Evolutionary conservation across 2,113 vertebrate species (phyloP), one percentile per base, ranked within the genome.

Genomic region (Chlorocebus sabaeus): DNA sequence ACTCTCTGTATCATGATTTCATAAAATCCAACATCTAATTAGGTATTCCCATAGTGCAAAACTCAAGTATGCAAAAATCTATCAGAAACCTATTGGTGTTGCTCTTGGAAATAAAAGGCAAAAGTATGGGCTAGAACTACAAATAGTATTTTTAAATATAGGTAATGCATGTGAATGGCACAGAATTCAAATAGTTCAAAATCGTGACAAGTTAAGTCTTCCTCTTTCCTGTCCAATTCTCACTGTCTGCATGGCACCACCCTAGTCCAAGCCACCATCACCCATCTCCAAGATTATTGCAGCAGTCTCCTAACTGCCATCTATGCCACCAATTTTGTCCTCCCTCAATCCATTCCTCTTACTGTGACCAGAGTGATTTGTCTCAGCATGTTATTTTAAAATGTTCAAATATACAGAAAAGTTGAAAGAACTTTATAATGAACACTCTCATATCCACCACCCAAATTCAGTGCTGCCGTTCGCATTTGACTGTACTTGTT

Each of bases 61-160:
- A 45, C 32, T 30, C 11, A 72, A 25, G 4, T 50, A 76, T 52
- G 20, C 38, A 10, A 10, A 96, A 82, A n/a, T 89, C 68, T 6
- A 48, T 57, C 20, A 73, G 82, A 89, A 95, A 72, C 17, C 50
- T 90, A 25, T 79, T 67, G 32, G 30, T n/a, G 14, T 67, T 94
- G n/a, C 18, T 97, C 23, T 95, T 75, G 76, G 59, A 90, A 95
- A 86, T 75, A 80, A 93, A 96, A 83, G 76, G 6, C 5, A 86
- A 89, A 86, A 97, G 80, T 27, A 30, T 59, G 52, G 11, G n/a
- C 9, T 64, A n/a, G 43, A 57, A 17, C 22, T 68, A 97, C 1
- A 97, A 81, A 90, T n/a, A 95, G 40, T 40, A 83, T 72, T 57
- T 97, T 92, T 40, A 95, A 97, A 93, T 81, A 57, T 18, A 93